Evolutionary conservation across 2,113 vertebrate genomes (phyloP).

Genomic region (Hylia prasina): DNA sequence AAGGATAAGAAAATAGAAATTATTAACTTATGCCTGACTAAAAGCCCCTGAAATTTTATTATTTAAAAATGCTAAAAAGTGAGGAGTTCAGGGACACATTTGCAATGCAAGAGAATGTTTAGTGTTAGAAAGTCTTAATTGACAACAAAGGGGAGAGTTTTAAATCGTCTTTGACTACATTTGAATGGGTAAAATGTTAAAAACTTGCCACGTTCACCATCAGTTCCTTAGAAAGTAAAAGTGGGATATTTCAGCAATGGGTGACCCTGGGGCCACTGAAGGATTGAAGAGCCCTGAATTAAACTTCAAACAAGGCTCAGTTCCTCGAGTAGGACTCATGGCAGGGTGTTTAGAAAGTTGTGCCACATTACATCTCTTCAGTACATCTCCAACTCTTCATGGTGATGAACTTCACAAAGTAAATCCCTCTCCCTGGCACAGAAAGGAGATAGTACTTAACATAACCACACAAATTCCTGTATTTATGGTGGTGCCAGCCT

Average conservation of each 20-base stretch:
- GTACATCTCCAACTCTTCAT: not conserved
- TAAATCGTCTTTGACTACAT: not conserved
- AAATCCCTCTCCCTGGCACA: not conserved
- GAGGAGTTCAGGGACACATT: not conserved
- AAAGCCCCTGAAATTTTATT: not conserved
- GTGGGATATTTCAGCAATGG: not conserved
- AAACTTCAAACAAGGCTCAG: not conserved
- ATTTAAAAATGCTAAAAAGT: not conserved
- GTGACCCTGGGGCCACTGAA: not conserved
- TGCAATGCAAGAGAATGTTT: not conserved
- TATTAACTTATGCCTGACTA: not conserved
- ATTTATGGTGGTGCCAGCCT: not conserved
- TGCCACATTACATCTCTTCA: rapidly evolving
- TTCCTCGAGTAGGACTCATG: not conserved
- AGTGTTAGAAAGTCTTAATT: not conserved
- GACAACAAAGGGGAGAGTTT: not conserved
- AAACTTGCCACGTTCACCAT: rapidly evolving
- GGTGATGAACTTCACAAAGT: not conserved
- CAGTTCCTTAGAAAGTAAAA: not conserved
- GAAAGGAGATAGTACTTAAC: not conserved
- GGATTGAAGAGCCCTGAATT: not conserved
- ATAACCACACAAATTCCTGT: not conserved
- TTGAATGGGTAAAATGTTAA: not conserved
- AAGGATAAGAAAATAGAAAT: not conserved
- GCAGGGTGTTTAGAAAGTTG: not conserved